These are phyloP conservation scores for Coelopa pilipes DNA, from an alignment of 2,888 invertebrate genomes.

Conservation along the genomic window DNA sequence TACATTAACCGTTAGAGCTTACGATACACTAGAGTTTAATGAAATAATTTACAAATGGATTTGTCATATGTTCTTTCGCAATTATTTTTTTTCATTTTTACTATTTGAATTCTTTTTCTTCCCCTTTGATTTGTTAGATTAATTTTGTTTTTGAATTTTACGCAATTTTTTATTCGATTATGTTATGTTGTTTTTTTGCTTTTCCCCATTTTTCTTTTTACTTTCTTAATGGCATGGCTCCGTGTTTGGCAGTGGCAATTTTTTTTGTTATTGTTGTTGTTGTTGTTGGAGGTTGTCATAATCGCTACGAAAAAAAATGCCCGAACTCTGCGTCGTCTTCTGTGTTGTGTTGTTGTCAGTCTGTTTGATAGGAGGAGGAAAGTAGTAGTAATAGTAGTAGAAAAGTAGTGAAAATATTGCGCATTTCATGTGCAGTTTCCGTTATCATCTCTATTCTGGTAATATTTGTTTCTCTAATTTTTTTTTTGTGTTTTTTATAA, in stretches of 20 bases:
- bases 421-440: constrained; percentile 32
- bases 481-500: constrained; percentile 29
- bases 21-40: constrained; percentile 22
- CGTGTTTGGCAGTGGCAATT: constrained; percentile 52
- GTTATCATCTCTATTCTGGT: constrained; percentile 35
- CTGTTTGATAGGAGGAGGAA: constrained; percentile 3
- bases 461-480: constrained; percentile 10
- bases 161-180: constrained; percentile 45
- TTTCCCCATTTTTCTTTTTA: constrained; percentile 45
- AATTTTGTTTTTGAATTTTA: constrained; percentile 36
- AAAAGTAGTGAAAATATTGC: constrained; percentile 23
- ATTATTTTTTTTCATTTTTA: background rate
- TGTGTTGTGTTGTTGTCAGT: constrained; percentile 19
- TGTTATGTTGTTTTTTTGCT: constrained; percentile 32
- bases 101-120: background rate
- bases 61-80: constrained; percentile 39
- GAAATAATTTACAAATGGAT: constrained; percentile 62
- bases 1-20: constrained; percentile 31
- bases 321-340: background rate
- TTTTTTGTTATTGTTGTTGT: constrained; percentile 36
- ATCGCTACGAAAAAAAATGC: constrained; percentile 1
- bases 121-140: background rate
- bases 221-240: constrained; percentile 46
- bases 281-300: constrained; percentile 29
- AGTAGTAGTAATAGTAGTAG: constrained; percentile 17